Evolutionary conservation across 37 sponge, comb jelly and placozoan genomes (phyloP), one percentile per base, ranked within the genome.

Genomic region (Cladorhizidae sp.): DNA sequence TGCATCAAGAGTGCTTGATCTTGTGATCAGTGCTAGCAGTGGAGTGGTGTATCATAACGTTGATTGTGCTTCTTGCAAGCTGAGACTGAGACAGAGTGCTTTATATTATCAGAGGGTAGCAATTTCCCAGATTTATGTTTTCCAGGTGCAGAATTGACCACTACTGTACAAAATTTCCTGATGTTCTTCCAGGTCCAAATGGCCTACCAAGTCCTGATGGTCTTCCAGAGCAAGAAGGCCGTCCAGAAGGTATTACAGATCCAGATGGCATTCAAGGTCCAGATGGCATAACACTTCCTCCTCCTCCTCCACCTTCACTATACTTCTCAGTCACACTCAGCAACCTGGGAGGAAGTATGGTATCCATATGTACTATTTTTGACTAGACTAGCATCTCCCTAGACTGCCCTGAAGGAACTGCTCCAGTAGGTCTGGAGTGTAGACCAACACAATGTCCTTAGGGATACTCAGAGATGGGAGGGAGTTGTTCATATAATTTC

Each of bases 241-340:
- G n/a, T n/a, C n/a, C n/a, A n/a, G n/a, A n/a, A n/a, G n/a, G n/a
- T n/a, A n/a, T n/a, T n/a, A n/a, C n/a, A n/a, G n/a, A n/a, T n/a
- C n/a, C n/a, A n/a, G n/a, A n/a, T n/a, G n/a, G n/a, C n/a, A n/a
- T n/a, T n/a, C n/a, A n/a, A n/a, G n/a, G n/a, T n/a, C n/a, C n/a
- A n/a, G n/a, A n/a, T n/a, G n/a, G n/a, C n/a, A 3, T 9, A 18
- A 58, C 28, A 35, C 32, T 80, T 1, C 71, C n/a, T n/a, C n/a
- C n/a, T n/a, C n/a, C n/a, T n/a, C n/a, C n/a, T n/a, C n/a, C n/a
- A n/a, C n/a, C n/a, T n/a, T n/a, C n/a, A n/a, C 32, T 80, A 0
- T 58, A 70, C 3, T 81, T 81, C 59, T 72, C 57, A 14, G n/a
- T 81, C 23, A 28, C 59, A 9, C 81, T 81, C 42, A 58, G 59